A percentile compares a stretch with the other conserved stretches of the same genome.
Conservation (phyloP, 1,140 invertebrate species). For the Listronotus oregonensis region DNA sequence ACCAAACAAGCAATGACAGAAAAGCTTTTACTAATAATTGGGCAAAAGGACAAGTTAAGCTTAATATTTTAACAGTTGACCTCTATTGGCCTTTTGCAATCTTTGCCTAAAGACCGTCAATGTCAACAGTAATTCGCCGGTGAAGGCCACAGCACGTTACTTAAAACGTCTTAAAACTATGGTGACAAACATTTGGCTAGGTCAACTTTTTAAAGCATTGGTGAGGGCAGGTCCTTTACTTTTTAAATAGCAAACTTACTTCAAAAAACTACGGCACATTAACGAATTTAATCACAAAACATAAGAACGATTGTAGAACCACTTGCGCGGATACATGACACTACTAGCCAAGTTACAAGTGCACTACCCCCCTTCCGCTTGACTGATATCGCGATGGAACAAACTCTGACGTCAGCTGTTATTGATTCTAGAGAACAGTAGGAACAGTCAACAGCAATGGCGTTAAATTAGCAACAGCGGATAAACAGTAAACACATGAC, state of each 20-base stretch:
- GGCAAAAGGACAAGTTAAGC: conserved; percentile 30
- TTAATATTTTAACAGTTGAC: conserved; percentile 52
- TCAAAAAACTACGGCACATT: conserved; percentile 44
- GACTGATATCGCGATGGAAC: conserved; percentile 51
- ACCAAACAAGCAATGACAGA: conserved; percentile 2
- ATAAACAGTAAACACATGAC: conserved; percentile 21
- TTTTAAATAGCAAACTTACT: conserved; percentile 45
- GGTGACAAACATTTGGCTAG: conserved; percentile 18
- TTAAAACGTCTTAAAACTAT: conserved; percentile 34
- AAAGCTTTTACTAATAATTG: neutral
- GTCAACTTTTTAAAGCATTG: conserved; percentile 6
- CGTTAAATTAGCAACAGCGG: conserved; percentile 46
- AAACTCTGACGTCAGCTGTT: conserved; percentile 53
- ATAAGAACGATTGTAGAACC: conserved; percentile 51
- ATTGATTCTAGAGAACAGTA: conserved; percentile 52
- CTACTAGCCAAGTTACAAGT: conserved; percentile 57
- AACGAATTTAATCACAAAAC: conserved; percentile 51
- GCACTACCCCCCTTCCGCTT: conserved; percentile 50
- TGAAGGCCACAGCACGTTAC: conserved; percentile 55
- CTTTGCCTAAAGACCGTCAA: conserved; percentile 55
- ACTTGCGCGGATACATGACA: conserved; percentile 56
- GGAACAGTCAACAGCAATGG: conserved; percentile 42
- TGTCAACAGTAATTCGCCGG: conserved; percentile 55
- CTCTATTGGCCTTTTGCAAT: conserved; percentile 55
- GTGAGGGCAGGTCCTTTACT: conserved; percentile 1